Base-by-base conservation (phyloP, 1,140 invertebrate genomes). In the Pentalonia nigronervosa region DNA sequence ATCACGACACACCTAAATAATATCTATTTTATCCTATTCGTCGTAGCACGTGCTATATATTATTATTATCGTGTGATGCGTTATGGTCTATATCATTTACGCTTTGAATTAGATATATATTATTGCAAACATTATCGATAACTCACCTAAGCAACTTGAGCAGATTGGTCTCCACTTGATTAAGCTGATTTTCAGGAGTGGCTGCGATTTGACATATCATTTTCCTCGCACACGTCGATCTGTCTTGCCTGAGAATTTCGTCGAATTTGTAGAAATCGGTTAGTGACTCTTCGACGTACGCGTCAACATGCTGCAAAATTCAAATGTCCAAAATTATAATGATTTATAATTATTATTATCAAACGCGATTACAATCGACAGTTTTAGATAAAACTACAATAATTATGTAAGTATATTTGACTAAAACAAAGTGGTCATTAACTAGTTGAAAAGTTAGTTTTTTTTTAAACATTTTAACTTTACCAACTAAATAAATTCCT, bases 201-300 rank as follows among this genome's bases (percentile, higher is more conserved):
- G 94, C 83, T 7, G 94, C 94, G 8, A 94, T 93, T 90, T 94
- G 93, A 89, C 94, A 94, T 7, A 94, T 94, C 83, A 94, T 94
- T 88, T 94, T 94, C 87, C 94, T 94, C 3, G 94, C 94, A 60
- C 94, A 94, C n/a, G 94, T 94, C 30, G 94, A 91, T 25, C 94
- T 94, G 50, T 94, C 94, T 50, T 94, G 93, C 48, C 84, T 45
- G 67, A 94, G 91, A 34, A 94, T 93, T n/a, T 88, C 83, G 41
- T 94, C 93, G 30, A 94, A 94, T n/a, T 83, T 93, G 25, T 91
- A 94, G 21, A 94, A 76, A 91, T 94, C 89, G 41, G 93, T 41
- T 23, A 93, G 11, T 17, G 94, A 94, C 23, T 91, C 89, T n/a
- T 94, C 94, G 20, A 93, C 91, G 21, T 76, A 91, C 20, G 36